phyloP scores from a whole-genome alignment of 2,888 invertebrate species.

The Apamea epomidion region DNA sequence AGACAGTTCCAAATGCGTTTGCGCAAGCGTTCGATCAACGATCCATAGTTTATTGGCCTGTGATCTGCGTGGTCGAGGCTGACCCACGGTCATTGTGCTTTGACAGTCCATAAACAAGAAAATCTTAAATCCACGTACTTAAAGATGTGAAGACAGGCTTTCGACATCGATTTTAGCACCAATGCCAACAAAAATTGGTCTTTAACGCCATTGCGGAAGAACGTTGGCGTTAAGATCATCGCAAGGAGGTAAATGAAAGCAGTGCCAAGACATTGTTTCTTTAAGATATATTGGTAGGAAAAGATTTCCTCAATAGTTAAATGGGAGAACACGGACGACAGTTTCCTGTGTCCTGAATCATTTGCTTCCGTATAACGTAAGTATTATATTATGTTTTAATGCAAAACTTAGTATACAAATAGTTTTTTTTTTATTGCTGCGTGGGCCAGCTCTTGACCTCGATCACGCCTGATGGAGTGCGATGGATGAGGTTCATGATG shows the following conservation, averaged over 20 bases:
- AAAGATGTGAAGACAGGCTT: not conserved
- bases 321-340: not conserved
- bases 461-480: no score
- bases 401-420: not conserved
- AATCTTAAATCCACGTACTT: slow-evolving; percentile 12
- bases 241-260: not conserved
- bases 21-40: slow-evolving; percentile 28
- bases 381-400: not conserved
- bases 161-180: not conserved
- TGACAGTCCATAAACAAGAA: slow-evolving; percentile 17
- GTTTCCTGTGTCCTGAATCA: slow-evolving; percentile 1
- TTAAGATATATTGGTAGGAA: not conserved
- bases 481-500: no score
- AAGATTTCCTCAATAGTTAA: slow-evolving; percentile 5
- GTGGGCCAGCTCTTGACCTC: no score
- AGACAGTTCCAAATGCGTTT: slow-evolving; percentile 44
- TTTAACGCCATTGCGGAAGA: slow-evolving; percentile 41
- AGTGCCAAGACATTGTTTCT: slow-evolving; percentile 30
- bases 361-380: not conserved
- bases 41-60: slow-evolving; percentile 45
- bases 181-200: slow-evolving; percentile 15
- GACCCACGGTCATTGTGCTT: slow-evolving; percentile 25
- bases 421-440: not conserved
- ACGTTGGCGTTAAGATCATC: slow-evolving; percentile 5
- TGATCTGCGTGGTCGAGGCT: slow-evolving; percentile 10